Conservation (phyloP, 2,888 invertebrate genomes). For the Metacarcinus magister region DNA sequence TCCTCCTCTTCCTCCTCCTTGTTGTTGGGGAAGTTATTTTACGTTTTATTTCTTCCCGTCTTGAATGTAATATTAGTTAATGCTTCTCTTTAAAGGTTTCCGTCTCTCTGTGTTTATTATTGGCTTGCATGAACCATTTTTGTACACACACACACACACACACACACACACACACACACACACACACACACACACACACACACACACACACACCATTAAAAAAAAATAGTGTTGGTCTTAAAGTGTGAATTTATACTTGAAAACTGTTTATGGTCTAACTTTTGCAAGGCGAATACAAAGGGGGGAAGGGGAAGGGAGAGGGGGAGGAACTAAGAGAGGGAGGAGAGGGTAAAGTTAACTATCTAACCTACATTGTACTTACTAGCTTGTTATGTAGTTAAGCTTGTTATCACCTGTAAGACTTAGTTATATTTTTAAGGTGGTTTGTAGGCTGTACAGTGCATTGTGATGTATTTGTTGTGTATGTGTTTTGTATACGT, state of each 20-base stretch:
- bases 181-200: background rate
- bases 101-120: background rate
- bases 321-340: background rate
- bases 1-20: background rate
- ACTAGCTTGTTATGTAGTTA: background rate
- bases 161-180: conserved; percentile 26
- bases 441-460: background rate
- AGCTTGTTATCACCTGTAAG: background rate
- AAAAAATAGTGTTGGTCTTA: background rate
- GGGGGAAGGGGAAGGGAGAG: background rate
- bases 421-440: background rate
- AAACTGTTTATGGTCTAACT: background rate
- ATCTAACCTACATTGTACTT: no score
- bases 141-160: background rate
- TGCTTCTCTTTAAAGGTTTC: background rate
- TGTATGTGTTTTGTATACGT: no score
- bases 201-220: background rate
- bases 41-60: background rate
- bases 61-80: background rate
- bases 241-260: background rate
- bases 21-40: background rate
- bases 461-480: no score
- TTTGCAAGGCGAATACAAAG: background rate
- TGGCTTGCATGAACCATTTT: background rate
- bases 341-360: no score